These are phyloP conservation scores for Sebastes fasciatus DNA, from an alignment of 2,113 vertebrate species.

Conservation along the genomic window DNA sequence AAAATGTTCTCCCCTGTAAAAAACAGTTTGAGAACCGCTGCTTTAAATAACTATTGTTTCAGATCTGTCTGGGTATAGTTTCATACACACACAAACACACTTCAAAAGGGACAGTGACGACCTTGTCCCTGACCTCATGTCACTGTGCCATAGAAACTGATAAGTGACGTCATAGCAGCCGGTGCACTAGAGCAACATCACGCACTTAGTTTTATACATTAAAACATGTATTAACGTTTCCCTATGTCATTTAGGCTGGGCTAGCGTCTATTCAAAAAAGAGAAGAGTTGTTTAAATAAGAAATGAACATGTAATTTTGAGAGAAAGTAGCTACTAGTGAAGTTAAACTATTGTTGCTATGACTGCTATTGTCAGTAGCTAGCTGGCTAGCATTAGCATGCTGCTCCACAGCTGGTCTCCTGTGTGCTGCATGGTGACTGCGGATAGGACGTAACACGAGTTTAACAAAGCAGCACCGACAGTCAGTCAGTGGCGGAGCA, in stretches of 20 bases:
- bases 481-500: background rate
- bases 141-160: background rate
- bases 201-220: background rate
- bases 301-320: background rate
- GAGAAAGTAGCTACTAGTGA: background rate
- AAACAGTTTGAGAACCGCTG: no score
- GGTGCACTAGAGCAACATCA: no score
- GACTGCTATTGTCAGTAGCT: background rate
- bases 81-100: background rate
- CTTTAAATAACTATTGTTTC: no score
- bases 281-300: background rate
- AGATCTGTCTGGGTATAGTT: background rate
- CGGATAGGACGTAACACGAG: no score
- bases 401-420: background rate
- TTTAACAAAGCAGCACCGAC: background rate
- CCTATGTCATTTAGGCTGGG: background rate
- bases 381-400: slow-evolving; percentile 65
- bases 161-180: background rate
- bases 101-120: background rate
- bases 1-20: no score
- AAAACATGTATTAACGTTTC: background rate
- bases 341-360: slow-evolving; percentile 1
- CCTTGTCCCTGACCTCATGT: background rate
- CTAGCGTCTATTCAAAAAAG: background rate
- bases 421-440: no score